Evolutionary conservation across 37 sponge, comb jelly and placozoan species (phyloP), one percentile per base, ranked within the genome.

Genomic region (Geodia barretti): DNA sequence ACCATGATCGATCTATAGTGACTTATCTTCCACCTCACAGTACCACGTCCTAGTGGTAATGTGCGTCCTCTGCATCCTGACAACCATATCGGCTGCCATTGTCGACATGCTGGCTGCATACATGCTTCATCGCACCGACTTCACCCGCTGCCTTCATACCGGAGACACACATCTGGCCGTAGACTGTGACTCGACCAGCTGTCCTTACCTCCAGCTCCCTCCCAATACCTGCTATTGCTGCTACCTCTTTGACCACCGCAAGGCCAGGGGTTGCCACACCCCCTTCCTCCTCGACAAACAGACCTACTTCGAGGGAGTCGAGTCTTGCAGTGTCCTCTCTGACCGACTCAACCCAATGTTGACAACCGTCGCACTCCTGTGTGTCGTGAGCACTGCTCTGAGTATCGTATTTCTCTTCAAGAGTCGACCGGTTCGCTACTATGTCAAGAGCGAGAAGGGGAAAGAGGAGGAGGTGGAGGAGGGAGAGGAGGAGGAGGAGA

Each of bases 221-320:
- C 30, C 73, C n/a, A 59, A 67, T 28, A 73, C 82, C 24, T 82
- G 82, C 82, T 82, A 71, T 65, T 82, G 82, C 39, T 82, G 82
- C 38, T 62, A 82, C 34, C 69, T 82, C 24, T 59, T 60, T 33
- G 28, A 28, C 2, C 31, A 72, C 20, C 62, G 70, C 32, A 60
- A 28, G 9, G 24, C 7, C 29, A 41, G 3, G 23, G 74, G 62
- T 3, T 82, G 82, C 64, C 11, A 82, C 26, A 72, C 72, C 5
- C 63, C 73, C 19, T 26, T 82, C 3, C 72, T 82, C 8, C 24
- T 59, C 19, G 82, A 36, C 1, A 58, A 72, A n/a, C 74, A 54
- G 39, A 32, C 58, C 64, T 73, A 39, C n/a, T 82, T 82, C 74
- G 24, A 3, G 33, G n/a, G 41, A 40, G 82, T 82, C 5, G 26